Evolutionary conservation across 2,888 invertebrate genomes (phyloP).

Genomic region (Stenodera caucasica): DNA sequence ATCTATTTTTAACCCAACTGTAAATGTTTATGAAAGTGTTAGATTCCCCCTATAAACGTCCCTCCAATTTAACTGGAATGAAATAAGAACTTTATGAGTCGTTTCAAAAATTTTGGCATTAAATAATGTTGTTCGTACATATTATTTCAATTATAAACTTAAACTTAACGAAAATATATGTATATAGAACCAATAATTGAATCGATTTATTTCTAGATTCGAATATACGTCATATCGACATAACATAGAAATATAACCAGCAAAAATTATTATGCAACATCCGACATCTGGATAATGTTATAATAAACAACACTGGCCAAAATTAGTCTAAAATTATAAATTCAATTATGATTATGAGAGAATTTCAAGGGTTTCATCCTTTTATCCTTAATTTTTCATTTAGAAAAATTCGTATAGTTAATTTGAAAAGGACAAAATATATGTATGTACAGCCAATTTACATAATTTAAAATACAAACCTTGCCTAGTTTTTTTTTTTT

Average conservation of each 20-base stretch:
- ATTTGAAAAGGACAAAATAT: not conserved
- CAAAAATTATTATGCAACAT: constrained; percentile 3
- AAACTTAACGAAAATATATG: not conserved
- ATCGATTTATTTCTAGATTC: constrained; percentile 2
- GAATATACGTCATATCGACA: not conserved
- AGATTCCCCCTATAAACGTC: not conserved
- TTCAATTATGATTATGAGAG: not conserved
- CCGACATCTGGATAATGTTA: constrained; percentile 4
- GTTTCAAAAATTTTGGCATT: constrained; percentile 20
- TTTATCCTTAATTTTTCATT: not conserved
- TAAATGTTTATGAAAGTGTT: constrained; percentile 4
- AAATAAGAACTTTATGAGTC: constrained; percentile 20
- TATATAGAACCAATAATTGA: not conserved
- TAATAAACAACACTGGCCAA: not conserved
- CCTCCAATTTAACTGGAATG: not conserved
- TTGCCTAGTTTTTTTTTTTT: not conserved
- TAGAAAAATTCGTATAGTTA: not conserved
- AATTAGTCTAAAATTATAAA: not conserved
- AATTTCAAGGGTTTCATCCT: not conserved
- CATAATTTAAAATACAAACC: constrained; percentile 2
- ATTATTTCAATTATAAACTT: constrained; percentile 6
- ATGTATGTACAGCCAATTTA: not conserved
- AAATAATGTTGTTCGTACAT: constrained; percentile 15
- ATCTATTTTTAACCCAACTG: constrained; percentile 1
- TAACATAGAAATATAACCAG: not conserved